These are phyloP conservation scores for Tubulanus polymorphus DNA, from an alignment of 2,888 invertebrate species.

Conservation along the genomic window DNA sequence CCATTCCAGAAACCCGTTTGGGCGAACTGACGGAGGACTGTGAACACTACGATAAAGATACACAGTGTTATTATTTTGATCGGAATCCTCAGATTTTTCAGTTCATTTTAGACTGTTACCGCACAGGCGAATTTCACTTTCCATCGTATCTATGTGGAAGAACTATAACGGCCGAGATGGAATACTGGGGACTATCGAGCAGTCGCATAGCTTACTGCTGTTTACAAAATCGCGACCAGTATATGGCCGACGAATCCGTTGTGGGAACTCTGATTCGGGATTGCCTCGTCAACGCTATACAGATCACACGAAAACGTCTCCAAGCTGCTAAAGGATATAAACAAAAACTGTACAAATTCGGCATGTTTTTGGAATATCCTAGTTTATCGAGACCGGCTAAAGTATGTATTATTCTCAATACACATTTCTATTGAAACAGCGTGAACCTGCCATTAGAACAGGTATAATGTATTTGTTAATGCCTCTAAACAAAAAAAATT, in stretches of 20 bases:
- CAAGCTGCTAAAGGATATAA: not conserved
- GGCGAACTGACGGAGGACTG: not conserved
- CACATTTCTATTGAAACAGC: no score
- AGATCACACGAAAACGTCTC: not conserved
- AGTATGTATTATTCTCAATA: no score
- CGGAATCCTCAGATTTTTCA: not conserved
- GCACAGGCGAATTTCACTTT: not conserved
- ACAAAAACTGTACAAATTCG: not conserved
- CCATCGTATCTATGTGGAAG: not conserved
- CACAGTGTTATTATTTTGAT: not conserved
- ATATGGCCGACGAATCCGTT: not conserved
- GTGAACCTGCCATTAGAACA: no score
- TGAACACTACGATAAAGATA: not conserved
- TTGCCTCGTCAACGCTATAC: not conserved
- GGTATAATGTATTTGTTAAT: no score
- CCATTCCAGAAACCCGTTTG: not conserved
- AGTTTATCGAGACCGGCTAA: not conserved
- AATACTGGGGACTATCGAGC: not conserved
- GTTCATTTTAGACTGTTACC: not conserved
- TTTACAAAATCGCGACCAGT: not conserved
- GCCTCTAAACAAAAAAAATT: no score
- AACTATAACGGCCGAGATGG: not conserved
- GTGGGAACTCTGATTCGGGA: not conserved
- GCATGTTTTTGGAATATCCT: not conserved
- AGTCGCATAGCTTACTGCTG: not conserved